phyloP scores from a whole-genome alignment of 2,888 invertebrate species.

The Andrena flavipes region DNA sequence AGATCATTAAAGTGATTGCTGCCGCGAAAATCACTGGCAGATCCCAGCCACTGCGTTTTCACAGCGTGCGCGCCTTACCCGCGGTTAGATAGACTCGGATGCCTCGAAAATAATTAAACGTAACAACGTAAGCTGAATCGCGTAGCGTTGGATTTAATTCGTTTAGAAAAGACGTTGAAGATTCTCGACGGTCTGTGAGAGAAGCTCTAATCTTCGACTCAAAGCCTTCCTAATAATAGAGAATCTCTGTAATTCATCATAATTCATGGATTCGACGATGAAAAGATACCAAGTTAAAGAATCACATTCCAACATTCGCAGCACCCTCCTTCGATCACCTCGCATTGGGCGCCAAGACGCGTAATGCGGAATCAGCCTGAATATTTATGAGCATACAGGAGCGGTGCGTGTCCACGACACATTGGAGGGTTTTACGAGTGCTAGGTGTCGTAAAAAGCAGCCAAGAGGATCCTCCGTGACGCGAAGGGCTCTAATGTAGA shows the following conservation, averaged over 20 bases:
- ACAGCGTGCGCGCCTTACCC: neutral
- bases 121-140: slow-evolving; percentile 1
- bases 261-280: no score
- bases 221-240: no score
- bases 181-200: no score
- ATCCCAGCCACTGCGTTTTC: slow-evolving; percentile 24
- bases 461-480: neutral
- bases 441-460: slow-evolving; percentile 13
- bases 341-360: no score
- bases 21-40: slow-evolving; percentile 23
- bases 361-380: neutral
- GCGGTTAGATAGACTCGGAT: neutral
- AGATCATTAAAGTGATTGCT: slow-evolving; percentile 47
- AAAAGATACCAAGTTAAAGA: no score
- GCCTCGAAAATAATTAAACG: slow-evolving; percentile 22
- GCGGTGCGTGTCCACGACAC: neutral
- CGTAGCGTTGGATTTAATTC: neutral
- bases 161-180: neutral
- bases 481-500: slow-evolving; percentile 35
- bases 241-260: no score
- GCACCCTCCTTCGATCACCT: no score
- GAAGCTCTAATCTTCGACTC: no score
- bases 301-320: no score
- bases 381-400: neutral
- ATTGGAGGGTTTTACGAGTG: slow-evolving; percentile 24